These are phyloP conservation scores for Embiotoca jacksoni DNA, from an alignment of 2,113 vertebrate species.

Conservation along the genomic window DNA sequence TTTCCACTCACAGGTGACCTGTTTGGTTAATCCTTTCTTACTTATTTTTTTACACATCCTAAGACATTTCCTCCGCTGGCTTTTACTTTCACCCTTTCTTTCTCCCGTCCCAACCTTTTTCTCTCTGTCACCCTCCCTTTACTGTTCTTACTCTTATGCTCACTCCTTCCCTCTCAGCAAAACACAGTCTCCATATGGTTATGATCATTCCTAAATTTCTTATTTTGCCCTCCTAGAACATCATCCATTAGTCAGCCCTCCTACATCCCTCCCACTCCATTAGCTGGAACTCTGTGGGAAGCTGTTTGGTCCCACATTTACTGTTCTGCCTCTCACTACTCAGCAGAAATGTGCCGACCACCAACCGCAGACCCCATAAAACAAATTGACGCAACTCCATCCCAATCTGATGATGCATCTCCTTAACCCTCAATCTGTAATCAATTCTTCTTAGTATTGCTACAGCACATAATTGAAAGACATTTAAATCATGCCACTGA, in stretches of 20 bases:
- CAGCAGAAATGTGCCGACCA: constrained; percentile 76
- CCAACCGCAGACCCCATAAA: constrained; percentile 65
- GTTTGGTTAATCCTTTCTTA: constrained; percentile 19
- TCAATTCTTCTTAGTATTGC: constrained; percentile 12
- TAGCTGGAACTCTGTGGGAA: constrained; percentile 72
- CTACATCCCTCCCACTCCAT: constrained; percentile 68
- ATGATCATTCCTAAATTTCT: constrained; percentile 81
- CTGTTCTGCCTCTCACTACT: constrained; percentile 68
- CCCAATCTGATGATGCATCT: constrained; percentile 49
- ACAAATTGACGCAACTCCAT: constrained; percentile 60
- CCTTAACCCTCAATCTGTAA: constrained; percentile 39
- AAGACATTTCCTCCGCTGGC: neutral
- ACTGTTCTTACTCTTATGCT: constrained; percentile 50
- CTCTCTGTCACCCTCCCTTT: constrained; percentile 40
- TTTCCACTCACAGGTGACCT: constrained; percentile 34
- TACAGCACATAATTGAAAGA: neutral
- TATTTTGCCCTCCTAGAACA: constrained; percentile 73
- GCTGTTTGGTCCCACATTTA: constrained; percentile 67
- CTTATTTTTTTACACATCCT: constrained; percentile 28
- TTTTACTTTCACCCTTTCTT: constrained; percentile 15
- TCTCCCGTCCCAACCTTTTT: constrained; percentile 10
- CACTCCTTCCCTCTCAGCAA: constrained; percentile 64
- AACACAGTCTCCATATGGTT: constrained; percentile 83
- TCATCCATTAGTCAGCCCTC: constrained; percentile 68
- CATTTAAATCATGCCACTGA: neutral